Percentiles rank a stretch among this genome's conserved stretches.
Evolutionary conservation across 2,113 vertebrate genomes (phyloP).

Genomic region (Phyllostomus discolor): DNA sequence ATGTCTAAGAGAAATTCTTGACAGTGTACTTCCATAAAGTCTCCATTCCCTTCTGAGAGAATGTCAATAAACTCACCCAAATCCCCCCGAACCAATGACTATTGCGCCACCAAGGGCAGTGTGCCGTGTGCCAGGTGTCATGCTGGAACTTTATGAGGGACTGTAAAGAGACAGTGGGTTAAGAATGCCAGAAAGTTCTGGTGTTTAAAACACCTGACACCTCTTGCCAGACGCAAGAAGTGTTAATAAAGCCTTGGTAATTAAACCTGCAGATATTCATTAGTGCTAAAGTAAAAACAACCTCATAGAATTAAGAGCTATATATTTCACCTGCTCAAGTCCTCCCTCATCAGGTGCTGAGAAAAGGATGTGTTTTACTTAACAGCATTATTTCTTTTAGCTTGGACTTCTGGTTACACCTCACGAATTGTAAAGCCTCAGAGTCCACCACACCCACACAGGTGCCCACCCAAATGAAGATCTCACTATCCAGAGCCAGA

Average conservation of each 20-base stretch:
- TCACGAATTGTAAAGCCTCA: neutral
- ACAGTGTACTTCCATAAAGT: neutral
- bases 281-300: neutral
- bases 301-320: neutral
- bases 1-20: neutral
- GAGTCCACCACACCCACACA: neutral
- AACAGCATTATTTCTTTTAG: neutral
- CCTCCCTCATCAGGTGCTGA: neutral
- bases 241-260: neutral
- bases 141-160: neutral
- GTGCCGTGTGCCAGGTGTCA: neutral
- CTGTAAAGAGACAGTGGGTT: neutral
- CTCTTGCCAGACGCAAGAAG: neutral
- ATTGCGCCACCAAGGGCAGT: neutral
- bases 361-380: neutral
- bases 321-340: neutral
- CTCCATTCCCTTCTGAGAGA: neutral
- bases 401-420: neutral
- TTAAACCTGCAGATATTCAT: neutral
- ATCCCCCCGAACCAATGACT: neutral
- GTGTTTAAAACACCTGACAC: neutral
- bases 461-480: neutral
- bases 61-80: neutral
- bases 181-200: neutral
- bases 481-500: neutral